phyloP scores from a whole-genome alignment of 2,888 invertebrate species.

The Pandemis heparana region DNA sequence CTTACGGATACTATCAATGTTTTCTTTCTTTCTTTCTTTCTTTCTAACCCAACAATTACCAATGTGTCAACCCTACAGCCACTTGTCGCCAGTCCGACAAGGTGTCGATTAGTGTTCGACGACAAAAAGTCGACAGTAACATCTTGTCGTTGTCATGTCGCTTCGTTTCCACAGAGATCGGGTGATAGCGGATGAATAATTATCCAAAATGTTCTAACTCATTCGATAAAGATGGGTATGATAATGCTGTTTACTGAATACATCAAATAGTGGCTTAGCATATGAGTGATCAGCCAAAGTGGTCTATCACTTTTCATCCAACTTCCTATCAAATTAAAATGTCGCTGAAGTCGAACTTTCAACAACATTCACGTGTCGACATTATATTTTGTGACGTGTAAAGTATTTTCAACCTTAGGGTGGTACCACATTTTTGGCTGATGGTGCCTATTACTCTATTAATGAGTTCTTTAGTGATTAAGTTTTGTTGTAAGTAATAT shows the following conservation, averaged over 20 bases:
- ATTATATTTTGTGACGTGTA: no score
- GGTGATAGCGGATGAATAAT: slow-evolving; percentile 73
- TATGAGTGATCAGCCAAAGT: no score
- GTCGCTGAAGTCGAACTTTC: no score
- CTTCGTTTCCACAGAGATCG: slow-evolving; percentile 64
- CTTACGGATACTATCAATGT: not conserved
- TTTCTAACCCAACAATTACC: not conserved
- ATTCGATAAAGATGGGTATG: slow-evolving; percentile 42
- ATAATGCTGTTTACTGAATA: slow-evolving; percentile 20
- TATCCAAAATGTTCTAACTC: slow-evolving; percentile 61
- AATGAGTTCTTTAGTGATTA: no score
- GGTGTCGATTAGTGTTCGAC: slow-evolving; percentile 72
- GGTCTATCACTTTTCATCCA: no score
- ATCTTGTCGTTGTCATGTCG: slow-evolving; percentile 75
- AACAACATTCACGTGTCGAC: no score
- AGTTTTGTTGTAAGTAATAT: no score
- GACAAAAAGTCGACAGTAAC: slow-evolving; percentile 71
- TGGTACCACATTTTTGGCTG: no score
- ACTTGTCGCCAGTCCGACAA: slow-evolving; percentile 49
- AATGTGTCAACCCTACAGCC: slow-evolving; percentile 36
- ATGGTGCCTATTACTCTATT: no score
- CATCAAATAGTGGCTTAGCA: no score
- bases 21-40: not conserved
- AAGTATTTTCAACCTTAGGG: no score
- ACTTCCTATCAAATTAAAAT: no score